Evolutionary conservation across 2,888 invertebrate species (phyloP).

Genomic region (Cerastis rubricosa): DNA sequence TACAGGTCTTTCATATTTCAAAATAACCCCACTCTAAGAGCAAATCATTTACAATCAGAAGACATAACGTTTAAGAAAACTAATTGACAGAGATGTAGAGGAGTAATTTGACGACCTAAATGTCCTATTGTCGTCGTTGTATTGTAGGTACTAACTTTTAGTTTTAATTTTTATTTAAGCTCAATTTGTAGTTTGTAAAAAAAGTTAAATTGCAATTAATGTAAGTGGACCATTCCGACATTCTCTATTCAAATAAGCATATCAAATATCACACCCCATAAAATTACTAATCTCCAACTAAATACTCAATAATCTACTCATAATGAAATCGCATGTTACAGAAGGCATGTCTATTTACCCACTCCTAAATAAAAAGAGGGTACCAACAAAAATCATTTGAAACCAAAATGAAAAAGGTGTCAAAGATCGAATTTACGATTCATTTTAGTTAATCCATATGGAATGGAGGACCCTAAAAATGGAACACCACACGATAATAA

Average conservation of each 20-base stretch:
- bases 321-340: conserved; percentile 80
- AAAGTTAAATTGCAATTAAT: no score
- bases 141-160: no score
- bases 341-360: conserved; percentile 85
- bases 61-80: not conserved
- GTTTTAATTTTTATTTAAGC: no score
- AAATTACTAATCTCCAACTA: conserved; percentile 20
- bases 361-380: conserved; percentile 67
- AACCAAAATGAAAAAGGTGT: conserved; percentile 90
- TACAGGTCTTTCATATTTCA: not conserved
- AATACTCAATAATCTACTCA: conserved; percentile 61
- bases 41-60: not conserved
- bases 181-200: no score
- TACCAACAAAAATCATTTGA: conserved; percentile 84
- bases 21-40: not conserved
- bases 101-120: no score
- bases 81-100: no score
- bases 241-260: not conserved
- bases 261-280: conserved; percentile 22
- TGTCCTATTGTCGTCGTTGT: no score
- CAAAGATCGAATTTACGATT: conserved; percentile 91
- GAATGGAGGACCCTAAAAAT: conserved; percentile 78
- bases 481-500: conserved; percentile 41
- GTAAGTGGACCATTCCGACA: not conserved
- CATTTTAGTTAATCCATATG: conserved; percentile 90